Conservation (phyloP, 2,888 invertebrate genomes). For the Drosophila mimica region DNA sequence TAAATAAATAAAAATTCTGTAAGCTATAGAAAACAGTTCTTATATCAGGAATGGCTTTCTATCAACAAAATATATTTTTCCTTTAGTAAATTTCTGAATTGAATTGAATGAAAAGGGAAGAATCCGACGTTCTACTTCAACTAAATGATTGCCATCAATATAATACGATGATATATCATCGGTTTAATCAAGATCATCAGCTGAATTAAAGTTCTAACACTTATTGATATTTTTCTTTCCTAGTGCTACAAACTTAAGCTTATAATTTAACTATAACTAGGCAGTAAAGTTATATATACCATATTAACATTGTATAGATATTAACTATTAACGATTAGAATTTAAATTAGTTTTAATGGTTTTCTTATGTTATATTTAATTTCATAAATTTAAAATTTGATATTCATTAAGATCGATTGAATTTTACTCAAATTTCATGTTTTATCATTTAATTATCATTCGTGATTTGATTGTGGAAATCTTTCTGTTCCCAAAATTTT, state of each 20-base stretch:
- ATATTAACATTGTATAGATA: too few species aligned
- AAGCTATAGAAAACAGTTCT: too few species aligned
- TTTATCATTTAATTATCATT: neutral
- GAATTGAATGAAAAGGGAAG: neutral
- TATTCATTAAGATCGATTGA: neutral
- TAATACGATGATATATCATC: neutral
- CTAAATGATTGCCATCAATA: neutral
- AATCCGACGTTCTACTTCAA: neutral
- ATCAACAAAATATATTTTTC: neutral
- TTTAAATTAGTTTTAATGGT: neutral
- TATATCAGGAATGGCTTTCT: neutral
- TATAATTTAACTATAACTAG: neutral
- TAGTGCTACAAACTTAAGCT: neutral
- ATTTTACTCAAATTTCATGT: neutral
- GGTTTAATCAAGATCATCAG: neutral
- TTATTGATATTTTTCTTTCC: neutral
- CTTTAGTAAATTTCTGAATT: neutral
- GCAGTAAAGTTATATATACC: too few species aligned
- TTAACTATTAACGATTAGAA: neutral
- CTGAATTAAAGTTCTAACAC: too few species aligned
- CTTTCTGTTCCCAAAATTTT: fast-evolving
- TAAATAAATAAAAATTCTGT: too few species aligned
- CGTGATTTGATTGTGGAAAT: neutral
- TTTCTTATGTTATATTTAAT: neutral
- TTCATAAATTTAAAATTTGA: neutral